Evolutionary conservation across 2,888 invertebrate species (phyloP), one percentile per base, ranked within the genome.

Genomic region (Pasiphila rectangulata): DNA sequence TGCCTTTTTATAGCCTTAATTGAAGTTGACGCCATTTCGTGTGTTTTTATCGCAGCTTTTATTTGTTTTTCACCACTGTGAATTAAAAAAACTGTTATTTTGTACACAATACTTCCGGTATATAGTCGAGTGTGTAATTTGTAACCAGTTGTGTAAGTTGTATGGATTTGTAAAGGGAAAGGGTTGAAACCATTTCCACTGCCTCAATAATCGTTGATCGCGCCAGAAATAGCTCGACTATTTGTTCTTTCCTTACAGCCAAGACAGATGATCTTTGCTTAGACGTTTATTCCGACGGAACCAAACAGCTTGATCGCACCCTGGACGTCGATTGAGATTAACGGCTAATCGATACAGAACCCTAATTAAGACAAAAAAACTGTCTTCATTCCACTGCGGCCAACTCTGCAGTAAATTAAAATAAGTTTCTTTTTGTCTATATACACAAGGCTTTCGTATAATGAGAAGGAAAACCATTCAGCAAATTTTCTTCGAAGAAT

Each of bases 321-420:
- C 61, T 58, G 59, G 69, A 72, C 64, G 68, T 62, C 70, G 71
- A 81, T 82, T 77, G 74, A 80, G 79, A 82, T 79, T 73, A 79
- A 80, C 69, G 69, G 72, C 59, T 68, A 73, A 76, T 78, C 67
- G 69, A 77, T 73, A 66, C 57, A 55, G 61, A 63, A 54, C 61
- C 59, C 63, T 75, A 73, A 74, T 69, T 69, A 68, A 72, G 66
- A 69, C 59, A 70, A 73, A 76, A 32, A 73, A 70, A 65, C 62
- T 56, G 55, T 57, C 57, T 61, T 45, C 46, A 46, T 52, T 41
- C 34, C 42, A 45, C 4, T 25, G 30, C 16, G 41, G 54, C 48
- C 52, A 54, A 56, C 47, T 51, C 27, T n/a, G 43, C 47, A 44
- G 48, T 34, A 46, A 51, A 55, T 39, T 32, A 56, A 55, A 46